Evolutionary conservation across 2,888 invertebrate genomes (phyloP), one percentile per base, ranked within the genome.

Genomic region (Cerceris rybyensis): DNA sequence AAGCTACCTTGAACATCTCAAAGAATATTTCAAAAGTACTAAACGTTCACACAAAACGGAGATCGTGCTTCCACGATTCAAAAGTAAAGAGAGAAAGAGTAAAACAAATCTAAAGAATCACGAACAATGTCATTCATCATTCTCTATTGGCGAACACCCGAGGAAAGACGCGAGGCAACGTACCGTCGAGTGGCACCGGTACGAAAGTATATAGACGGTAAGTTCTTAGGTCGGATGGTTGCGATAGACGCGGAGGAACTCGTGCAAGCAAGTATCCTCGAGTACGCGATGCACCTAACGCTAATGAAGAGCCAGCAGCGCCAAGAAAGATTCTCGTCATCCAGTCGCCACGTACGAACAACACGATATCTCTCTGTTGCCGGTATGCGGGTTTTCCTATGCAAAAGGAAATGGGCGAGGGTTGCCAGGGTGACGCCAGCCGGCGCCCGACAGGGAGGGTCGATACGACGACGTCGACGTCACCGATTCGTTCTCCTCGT

Each of bases 351-450:
- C 58, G 52, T 8, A 61, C 60, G 52, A 7, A 61, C 60, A 59
- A 61, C 78, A 66, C 68, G 39, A 50, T 57, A 59, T 70, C 72
- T 84, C 64, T 60, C 28, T 28, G 28, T 28, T 28, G n/a, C 70
- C 49, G 39, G n/a, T 42, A 17, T 46, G 61, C n/a, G 46, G 64
- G 39, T 42, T 75, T 69, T 78, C 71, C 80, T 84, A 84, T 81
- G 84, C 81, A 83, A 84, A 83, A 84, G 84, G 83, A 84, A 81
- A 78, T 64, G 76, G 76, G 75, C 83, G 85, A 81, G 83, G 88
- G 91, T 91, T 91, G 90, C 90, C 89, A 89, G 85, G 91, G 90
- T 85, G 90, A 90, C 88, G 88, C 54, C 64, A 57, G 72, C 83
- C 74, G 74, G 75, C 77, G 80, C 86, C 84, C 80, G 83, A 85